Base-by-base conservation (phyloP, 2,888 invertebrate genomes). In the Synergus umbraculus region DNA sequence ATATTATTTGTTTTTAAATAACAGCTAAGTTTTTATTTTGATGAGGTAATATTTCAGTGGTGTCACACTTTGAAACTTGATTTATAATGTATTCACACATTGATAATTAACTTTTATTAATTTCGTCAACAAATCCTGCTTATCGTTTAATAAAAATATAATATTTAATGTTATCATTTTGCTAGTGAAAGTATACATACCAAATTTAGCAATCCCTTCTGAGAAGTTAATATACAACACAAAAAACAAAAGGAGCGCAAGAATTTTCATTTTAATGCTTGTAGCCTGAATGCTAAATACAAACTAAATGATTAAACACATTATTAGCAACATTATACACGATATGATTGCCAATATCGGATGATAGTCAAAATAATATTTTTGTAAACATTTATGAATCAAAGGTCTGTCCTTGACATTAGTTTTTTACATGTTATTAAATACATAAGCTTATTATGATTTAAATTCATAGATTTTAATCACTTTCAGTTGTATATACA, bases 151-250 rank as follows among this genome's bases (percentile, higher is more conserved):
- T 29, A 29, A 29, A 29, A 0, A 29, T 29, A 29, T 29, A 29
- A 29, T 29, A 22, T 9, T 10, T 18, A 65, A 5, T 7, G 41
- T 15, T 12, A 44, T 44, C 41, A 29, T 46, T 15, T 4, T 12
- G 46, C 10, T 12, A 22, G 9, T 12, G 4, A 7, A 79, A 77
- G n/a, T 58, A 63, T 78, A 76, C 78, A 18, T 82, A 84, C 84
- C 84, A 49, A 80, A 83, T 78, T 83, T 79, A 3, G 82, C 81
- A 77, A 82, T 43, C 49, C 82, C 79, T 60, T 77, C 10, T 10
- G 83, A 83, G 13, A 78, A 77, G n/a, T 82, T 77, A 44, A 82
- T 78, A 43, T 69, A 76, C 18, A 83, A 29, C 1, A 83, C 22
- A n/a, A 83, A 63, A 13, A 76, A 76, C 46, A 46, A 76, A 81